A percentile compares a stretch with the other conserved stretches of the same genome.
phyloP scores from a whole-genome alignment of 2,113 vertebrate species.

The Crocuta crocuta region DNA sequence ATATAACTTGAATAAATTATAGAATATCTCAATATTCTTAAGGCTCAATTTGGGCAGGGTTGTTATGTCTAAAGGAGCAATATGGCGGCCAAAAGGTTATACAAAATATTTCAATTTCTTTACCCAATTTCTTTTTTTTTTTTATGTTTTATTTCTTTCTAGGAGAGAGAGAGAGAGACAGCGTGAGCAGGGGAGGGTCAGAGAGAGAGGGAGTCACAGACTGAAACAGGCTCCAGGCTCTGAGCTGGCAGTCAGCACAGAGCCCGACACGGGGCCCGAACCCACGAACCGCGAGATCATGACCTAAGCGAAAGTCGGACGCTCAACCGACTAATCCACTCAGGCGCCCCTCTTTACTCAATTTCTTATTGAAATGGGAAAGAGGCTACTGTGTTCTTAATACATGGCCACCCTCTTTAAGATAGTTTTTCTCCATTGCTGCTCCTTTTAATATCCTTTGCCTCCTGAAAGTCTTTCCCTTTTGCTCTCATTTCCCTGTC shows the following conservation, averaged over 20 bases:
- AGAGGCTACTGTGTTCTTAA: neutral
- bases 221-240: too few relatives aligned
- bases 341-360: neutral
- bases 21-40: neutral
- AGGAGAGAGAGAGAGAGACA: too few relatives aligned
- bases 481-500: neutral
- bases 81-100: neutral
- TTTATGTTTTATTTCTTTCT: too few relatives aligned
- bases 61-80: neutral
- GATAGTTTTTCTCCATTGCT: neutral
- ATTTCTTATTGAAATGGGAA: constrained; percentile 42
- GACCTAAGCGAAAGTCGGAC: too few relatives aligned
- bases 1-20: neutral
- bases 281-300: too few relatives aligned
- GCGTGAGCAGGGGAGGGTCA: too few relatives aligned
- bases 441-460: neutral
- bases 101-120: neutral
- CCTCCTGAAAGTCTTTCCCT: neutral
- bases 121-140: too few relatives aligned
- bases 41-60: neutral
- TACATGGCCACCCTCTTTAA: neutral
- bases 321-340: too few relatives aligned
- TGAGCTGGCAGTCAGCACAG: too few relatives aligned
- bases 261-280: too few relatives aligned
- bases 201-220: too few relatives aligned